These are phyloP conservation scores for Corvus hawaiiensis DNA, from an alignment of 2,113 vertebrate species.

Conservation along the genomic window DNA sequence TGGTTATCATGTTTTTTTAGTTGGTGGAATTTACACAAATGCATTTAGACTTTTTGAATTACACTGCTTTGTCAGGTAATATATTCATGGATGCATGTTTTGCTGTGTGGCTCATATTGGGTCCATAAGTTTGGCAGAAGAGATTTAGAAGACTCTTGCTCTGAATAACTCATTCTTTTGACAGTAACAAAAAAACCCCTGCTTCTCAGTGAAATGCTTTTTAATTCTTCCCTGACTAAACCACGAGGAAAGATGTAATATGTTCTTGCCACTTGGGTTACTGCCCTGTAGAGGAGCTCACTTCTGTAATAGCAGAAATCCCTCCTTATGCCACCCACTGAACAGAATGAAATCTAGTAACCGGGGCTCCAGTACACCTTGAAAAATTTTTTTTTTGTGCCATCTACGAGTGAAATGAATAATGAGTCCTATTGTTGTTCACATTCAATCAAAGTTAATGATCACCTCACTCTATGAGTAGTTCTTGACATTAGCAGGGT, in stretches of 20 bases:
- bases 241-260: not conserved
- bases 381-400: not conserved
- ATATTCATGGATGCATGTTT: not conserved
- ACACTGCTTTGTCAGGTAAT: not conserved
- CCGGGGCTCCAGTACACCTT: not conserved
- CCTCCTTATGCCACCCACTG: fast-evolving
- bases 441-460: not conserved
- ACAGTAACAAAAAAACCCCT: not conserved
- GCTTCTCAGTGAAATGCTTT: not conserved
- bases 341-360: not conserved
- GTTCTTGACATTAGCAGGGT: not conserved
- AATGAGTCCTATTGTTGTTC: not conserved
- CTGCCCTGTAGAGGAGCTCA: not conserved
- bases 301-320: not conserved
- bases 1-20: not conserved
- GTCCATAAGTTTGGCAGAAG: not conserved
- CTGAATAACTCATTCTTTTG: not conserved
- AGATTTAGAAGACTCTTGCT: not conserved
- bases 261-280: not conserved
- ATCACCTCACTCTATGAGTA: not conserved
- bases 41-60: not conserved
- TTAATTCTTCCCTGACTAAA: not conserved
- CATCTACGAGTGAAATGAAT: not conserved
- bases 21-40: not conserved
- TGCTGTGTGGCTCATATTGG: not conserved